Evolutionary conservation across 2,113 vertebrate species (phyloP).

Genomic region (Pristiophorus japonicus): DNA sequence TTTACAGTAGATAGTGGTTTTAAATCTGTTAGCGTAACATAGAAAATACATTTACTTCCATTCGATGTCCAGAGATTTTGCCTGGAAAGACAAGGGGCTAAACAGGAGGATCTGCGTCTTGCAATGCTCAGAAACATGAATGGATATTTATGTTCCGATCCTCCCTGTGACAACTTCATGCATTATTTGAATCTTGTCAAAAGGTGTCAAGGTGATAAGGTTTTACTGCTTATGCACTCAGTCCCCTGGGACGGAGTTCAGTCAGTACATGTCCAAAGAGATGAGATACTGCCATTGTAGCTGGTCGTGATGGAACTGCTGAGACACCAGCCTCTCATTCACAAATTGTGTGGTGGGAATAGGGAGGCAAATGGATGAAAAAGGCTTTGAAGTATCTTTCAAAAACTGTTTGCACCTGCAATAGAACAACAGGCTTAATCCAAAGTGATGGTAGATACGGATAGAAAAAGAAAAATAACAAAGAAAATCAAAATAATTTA

Average conservation of each 20-base stretch:
- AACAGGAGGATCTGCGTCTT: not conserved
- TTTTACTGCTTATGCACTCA: conserved; percentile 3
- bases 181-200: conserved; percentile 38
- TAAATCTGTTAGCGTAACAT: not conserved
- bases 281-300: conserved; percentile 24
- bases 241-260: conserved; percentile 1
- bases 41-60: not conserved
- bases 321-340: conserved; percentile 5
- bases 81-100: not conserved
- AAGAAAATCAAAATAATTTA: not conserved
- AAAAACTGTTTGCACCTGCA: not conserved
- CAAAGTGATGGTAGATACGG: not conserved
- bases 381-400: not conserved
- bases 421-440: not conserved
- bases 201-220: conserved; percentile 34
- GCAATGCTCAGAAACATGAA: not conserved
- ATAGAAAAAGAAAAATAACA: not conserved
- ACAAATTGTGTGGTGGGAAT: conserved; percentile 21
- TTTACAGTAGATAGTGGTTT: not conserved
- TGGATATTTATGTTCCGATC: conserved; percentile 7
- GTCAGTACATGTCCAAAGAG: conserved; percentile 16
- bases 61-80: not conserved
- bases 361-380: not conserved
- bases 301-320: not conserved
- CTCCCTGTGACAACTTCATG: not conserved